A percentile compares a stretch with the other conserved stretches of the same genome.
phyloP scores from a whole-genome alignment of 2,888 invertebrate species.

The Cataglyphis rosenhaueri region DNA sequence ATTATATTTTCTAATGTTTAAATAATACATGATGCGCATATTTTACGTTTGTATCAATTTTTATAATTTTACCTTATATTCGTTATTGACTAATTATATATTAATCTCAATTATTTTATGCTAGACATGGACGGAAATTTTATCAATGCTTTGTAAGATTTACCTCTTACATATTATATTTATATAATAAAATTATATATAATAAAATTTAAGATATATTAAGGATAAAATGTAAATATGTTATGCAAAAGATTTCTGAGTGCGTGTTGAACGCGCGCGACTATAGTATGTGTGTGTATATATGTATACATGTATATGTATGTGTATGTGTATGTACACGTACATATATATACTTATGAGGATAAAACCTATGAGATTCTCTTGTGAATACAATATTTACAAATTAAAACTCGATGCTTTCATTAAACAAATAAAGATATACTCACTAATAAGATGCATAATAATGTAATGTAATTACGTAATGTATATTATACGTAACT shows the following conservation, averaged over 20 bases:
- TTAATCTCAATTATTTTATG: neutral
- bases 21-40: neutral
- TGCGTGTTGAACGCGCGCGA: too few species aligned
- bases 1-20: slow-evolving; percentile 25
- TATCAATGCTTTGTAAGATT: neutral
- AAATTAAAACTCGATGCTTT: neutral
- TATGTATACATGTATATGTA: neutral
- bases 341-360: slow-evolving; percentile 6
- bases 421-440: slow-evolving; percentile 35
- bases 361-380: slow-evolving; percentile 31
- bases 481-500: too few species aligned
- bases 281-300: too few species aligned
- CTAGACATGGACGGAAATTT: slow-evolving; percentile 41
- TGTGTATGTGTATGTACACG: neutral
- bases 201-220: neutral
- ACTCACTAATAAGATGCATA: neutral
- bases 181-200: neutral
- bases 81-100: neutral
- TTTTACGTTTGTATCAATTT: neutral
- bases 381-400: slow-evolving; percentile 36
- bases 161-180: slow-evolving; percentile 10
- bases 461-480: too few species aligned
- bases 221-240: slow-evolving; percentile 19
- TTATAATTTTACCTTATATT: slow-evolving; percentile 14
- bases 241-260: neutral